Evolutionary conservation across 2,113 vertebrate species (phyloP).

Genomic region (Rhabdomys dilectus): DNA sequence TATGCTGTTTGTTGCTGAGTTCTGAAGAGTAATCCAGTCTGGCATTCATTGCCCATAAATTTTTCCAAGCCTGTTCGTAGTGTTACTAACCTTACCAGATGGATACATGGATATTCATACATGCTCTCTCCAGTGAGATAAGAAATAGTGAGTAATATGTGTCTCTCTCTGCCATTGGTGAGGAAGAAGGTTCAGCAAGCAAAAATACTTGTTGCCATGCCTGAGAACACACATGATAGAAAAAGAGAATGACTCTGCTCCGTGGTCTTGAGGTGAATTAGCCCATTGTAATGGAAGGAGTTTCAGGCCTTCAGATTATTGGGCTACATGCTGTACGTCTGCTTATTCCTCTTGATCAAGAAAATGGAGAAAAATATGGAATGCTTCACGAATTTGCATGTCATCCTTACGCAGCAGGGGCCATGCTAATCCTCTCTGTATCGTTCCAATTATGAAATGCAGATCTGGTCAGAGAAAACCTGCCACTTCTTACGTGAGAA

Average conservation of each 20-base stretch:
- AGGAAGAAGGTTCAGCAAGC: not conserved
- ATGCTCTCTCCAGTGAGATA: not conserved
- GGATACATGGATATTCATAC: not conserved
- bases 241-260: not conserved
- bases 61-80: rapidly evolving
- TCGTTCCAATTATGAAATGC: too few relatives aligned
- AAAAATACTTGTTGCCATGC: not conserved
- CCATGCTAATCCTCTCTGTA: too few relatives aligned
- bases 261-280: too few relatives aligned
- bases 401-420: too few relatives aligned
- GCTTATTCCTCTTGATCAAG: too few relatives aligned
- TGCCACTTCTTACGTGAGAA: conserved; percentile 89
- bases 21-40: not conserved
- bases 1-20: not conserved
- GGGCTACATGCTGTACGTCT: too few relatives aligned
- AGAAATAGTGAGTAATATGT: not conserved
- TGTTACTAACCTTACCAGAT: not conserved
- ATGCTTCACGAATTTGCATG: too few relatives aligned
- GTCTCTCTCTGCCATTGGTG: not conserved
- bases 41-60: not conserved
- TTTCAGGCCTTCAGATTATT: too few relatives aligned
- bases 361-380: too few relatives aligned
- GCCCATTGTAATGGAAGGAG: too few relatives aligned
- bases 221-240: not conserved
- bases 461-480: conserved; percentile 95